Base-by-base conservation (phyloP, 1,140 invertebrate genomes). In the Uloborus diversus region DNA sequence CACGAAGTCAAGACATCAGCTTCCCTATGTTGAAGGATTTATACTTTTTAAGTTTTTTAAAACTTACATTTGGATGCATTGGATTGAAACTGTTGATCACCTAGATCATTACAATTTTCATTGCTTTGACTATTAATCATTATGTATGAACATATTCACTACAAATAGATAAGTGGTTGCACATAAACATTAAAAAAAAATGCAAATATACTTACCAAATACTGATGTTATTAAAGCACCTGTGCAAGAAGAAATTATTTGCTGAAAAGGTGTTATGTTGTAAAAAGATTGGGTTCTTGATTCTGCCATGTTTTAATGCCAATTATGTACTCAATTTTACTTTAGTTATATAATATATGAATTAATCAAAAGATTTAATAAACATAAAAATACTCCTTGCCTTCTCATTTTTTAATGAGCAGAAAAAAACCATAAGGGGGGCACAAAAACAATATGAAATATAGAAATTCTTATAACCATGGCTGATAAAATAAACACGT, bases 151-250 rank as follows among this genome's bases (percentile, higher is more conserved):
- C n/a, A n/a, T n/a, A n/a, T n/a, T n/a, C n/a, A n/a, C n/a, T n/a
- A n/a, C n/a, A n/a, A n/a, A n/a, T n/a, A n/a, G n/a, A n/a, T n/a
- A n/a, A n/a, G n/a, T n/a, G n/a, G n/a, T n/a, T n/a, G 11, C 20
- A 61, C 33, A 71, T 73, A 28, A 37, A 20, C 30, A 28, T 66
- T 78, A 71, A 14, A 33, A 71, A 73, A 35, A 61, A 25, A 14
- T 47, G 17, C 11, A 9, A 28, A 59, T n/a, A n/a, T 47, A 75
- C 81, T 85, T 90, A 97, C 95, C 94, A 84, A 96, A 91, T 59
- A 96, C 84, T 20, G 95, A 96, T 78, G 96, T 97, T 82, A 96
- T 88, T 17, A 97, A 85, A 17, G 95, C 96, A 82, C 96, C 96
- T 47, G 93, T 91, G 85, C 94, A 95, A 51, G 96, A 94, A 33